Base-by-base conservation (phyloP, 2,888 invertebrate species). In the Conistra vaccinii region DNA sequence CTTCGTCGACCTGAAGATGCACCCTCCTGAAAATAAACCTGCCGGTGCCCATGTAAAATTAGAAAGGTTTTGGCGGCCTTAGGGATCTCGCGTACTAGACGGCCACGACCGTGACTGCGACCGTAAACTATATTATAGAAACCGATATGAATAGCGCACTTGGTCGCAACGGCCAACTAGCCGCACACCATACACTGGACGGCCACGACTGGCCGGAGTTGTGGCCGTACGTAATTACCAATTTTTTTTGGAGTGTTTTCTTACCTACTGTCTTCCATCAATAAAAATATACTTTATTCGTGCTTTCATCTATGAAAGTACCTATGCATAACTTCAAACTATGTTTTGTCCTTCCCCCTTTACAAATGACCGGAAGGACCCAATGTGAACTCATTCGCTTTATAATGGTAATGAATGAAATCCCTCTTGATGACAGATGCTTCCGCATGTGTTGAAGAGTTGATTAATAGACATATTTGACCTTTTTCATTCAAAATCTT, bases 371-470 rank as follows among this genome's bases (percentile, higher is more conserved):
- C 90, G 89, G 89, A 84, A 87, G 82, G 26, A 78, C 69, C 80
- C 84, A 87, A 89, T 91, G 87, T 90, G 88, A 87, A 83, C 87
- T 81, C 80, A 73, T 80, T 86, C 85, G 86, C 88, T 91, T 91
- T 91, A 89, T 89, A 89, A 90, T 90, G 90, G 3, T 87, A 90
- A 90, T 92, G 90, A 92, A 92, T 93, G 90, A 89, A 93, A 91
- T 92, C 90, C 91, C 91, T 90, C 87, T 91, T 90, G 90, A 90
- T 91, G 92, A 91, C 90, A 90, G 87, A 91, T 86, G 90, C 88
- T 93, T 94, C 94, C 94, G 93, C 87, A 84, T 80, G 85, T 85
- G 84, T 87, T 80, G 81, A 85, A 89, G 87, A 90, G 90, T 90
- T 91, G 90, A 90, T 90, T 90, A 91, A 88, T 89, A 81, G 74